A percentile compares a stretch with the other conserved stretches of the same genome.
Conservation (phyloP, 2,113 vertebrate genomes). For the Phainopepla nitens region DNA sequence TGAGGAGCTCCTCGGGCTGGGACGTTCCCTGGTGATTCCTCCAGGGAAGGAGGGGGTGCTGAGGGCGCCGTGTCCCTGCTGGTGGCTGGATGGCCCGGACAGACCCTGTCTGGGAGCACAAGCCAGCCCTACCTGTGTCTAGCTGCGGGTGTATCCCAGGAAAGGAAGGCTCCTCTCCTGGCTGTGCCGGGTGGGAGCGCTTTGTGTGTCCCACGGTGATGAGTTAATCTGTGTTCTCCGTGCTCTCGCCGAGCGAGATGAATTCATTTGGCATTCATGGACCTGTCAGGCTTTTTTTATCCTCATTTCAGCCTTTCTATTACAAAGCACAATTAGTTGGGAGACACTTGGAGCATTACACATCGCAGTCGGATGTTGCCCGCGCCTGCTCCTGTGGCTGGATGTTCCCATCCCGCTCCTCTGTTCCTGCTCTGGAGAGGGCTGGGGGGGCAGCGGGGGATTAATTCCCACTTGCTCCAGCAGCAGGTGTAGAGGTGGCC, state of each 20-base stretch:
- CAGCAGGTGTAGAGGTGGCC: background rate
- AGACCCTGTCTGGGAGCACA: background rate
- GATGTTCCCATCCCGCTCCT: background rate
- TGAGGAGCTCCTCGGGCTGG: fast-evolving
- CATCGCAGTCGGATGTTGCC: background rate
- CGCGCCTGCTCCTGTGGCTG: background rate
- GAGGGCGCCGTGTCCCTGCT: too few species aligned
- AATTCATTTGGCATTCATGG: background rate
- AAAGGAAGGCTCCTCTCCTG: fast-evolving
- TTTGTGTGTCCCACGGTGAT: background rate
- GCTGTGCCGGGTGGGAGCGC: background rate
- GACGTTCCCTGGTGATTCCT: too few species aligned
- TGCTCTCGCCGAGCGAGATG: background rate
- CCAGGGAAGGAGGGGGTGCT: too few species aligned
- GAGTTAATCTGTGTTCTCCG: background rate
- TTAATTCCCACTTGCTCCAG: background rate
- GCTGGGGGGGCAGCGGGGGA: too few species aligned
- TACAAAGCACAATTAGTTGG: background rate
- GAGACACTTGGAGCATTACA: background rate
- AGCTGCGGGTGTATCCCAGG: background rate
- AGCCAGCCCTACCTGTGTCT: background rate
- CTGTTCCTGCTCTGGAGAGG: background rate
- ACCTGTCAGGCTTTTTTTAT: background rate
- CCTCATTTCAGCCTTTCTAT: background rate
- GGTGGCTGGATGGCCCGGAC: background rate